Evolutionary conservation across 2,797 vertebrate genomes (phyloP).

Genomic region (Falco columbarius): DNA sequence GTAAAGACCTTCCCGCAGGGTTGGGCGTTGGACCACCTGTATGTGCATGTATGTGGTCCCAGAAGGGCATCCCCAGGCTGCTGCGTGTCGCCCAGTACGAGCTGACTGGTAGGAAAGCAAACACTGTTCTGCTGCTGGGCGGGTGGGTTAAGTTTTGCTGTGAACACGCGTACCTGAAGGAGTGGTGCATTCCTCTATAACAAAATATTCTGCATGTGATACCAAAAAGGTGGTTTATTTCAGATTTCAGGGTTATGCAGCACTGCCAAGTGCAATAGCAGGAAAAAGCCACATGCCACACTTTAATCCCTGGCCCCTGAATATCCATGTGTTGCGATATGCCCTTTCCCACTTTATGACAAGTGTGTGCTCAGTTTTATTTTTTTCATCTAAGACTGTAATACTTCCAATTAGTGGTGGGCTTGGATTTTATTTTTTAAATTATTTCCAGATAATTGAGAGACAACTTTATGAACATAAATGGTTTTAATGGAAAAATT

Average conservation of each 20-base stretch:
- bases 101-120: background rate
- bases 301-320: background rate
- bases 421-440: background rate
- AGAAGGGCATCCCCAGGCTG: background rate
- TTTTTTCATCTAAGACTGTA: background rate
- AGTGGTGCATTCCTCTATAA: rapidly evolving
- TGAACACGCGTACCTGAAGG: rapidly evolving
- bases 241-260: background rate
- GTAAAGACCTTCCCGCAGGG: rapidly evolving
- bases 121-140: rapidly evolving
- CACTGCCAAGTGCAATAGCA: background rate
- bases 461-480: background rate
- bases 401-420: background rate
- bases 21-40: rapidly evolving
- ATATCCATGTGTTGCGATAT: too few species aligned
- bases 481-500: background rate
- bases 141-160: background rate
- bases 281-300: rapidly evolving
- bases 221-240: background rate
- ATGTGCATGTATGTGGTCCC: rapidly evolving
- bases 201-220: background rate
- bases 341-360: background rate
- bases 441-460: background rate
- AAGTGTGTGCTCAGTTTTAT: background rate
- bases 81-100: rapidly evolving